Evolutionary conservation across 2,113 vertebrate genomes (phyloP), one percentile per base, ranked within the genome.

Genomic region (Rafetus swinhoei): DNA sequence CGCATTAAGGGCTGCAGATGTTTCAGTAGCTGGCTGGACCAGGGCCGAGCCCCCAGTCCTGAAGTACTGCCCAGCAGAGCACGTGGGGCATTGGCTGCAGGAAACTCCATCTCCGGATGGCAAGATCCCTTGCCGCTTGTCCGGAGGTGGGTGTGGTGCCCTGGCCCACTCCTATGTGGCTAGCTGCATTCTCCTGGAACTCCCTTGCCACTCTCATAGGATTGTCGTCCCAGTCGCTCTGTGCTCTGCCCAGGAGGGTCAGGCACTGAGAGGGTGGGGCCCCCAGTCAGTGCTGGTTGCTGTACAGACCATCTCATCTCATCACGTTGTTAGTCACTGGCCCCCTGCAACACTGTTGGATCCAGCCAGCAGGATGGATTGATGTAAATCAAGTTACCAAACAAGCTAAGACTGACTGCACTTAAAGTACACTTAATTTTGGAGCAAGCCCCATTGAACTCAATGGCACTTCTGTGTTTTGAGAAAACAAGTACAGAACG

Each of bases 251-350:
- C 74, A 77, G 74, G 22, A 45, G 45, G 45, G 45, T 45, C 45
- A 45, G 45, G 45, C 45, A 5, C 45, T 45, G 45, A 45, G 45
- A 45, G 45, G 7, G 21, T 45, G 45, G 39, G 50, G 45, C 45
- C 6, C 39, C 22, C 45, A 50, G 25, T 14, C 25, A 14, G 74
- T 25, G 35, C 74, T 45, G 24, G 74, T 10, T 13, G 74, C 74
- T 39, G 12, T 76, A 77, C 74, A 77, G 74, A 77, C 12, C 39
- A 77, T 50, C 24, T 22, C 76, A 25, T 45, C 45, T 56, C 57
- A 39, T 52, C 0, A 0, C 7, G 60, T 0, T 2, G 0, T 45
- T 52, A 1, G 55, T 56, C 55, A 56, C 55, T 56, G 55, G 55
- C 9, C 74, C 6, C 50, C 84, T 65, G 25, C 32, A 89, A 24